Base-by-base conservation (phyloP, 2,888 invertebrate species). In the Athripsodes cinereus region DNA sequence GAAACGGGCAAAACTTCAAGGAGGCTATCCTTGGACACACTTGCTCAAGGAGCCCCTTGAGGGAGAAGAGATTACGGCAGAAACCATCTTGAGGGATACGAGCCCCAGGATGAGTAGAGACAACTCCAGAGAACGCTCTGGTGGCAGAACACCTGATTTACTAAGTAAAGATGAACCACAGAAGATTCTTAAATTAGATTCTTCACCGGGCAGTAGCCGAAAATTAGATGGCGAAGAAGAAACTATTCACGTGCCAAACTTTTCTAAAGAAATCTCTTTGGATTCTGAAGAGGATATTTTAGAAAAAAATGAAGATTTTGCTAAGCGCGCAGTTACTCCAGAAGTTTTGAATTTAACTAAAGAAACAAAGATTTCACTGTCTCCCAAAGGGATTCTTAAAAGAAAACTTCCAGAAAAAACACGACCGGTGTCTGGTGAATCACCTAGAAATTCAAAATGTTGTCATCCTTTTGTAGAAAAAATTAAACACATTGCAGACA, bases 11-110 rank as follows among this genome's bases (percentile, higher is more conserved):
- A 84, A 84, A 72, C 79, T 82, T 67, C 80, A 82, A 69, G 90
- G 90, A 63, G 85, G 84, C 49, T 90, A 90, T 69, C 90, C 90
- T 65, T 90, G 90, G 88, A 90, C 90, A 13, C 84, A 89, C 72
- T 73, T 90, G 22, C 79, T 86, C 67, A 89, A 89, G 70, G 80
- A 77, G 21, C 83, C 85, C 0, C 71, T 85, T 20, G 74, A 74
- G 22, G 72, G 74, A 66, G 76, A 75, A 55, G 74, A 75, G 68
- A 73, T 79, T 61, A 78, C 78, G 52, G 78, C 78, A 22, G 78
- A 77, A 71, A 72, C 81, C 71, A 69, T 82, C 65, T 70, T 77
- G 61, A 71, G 76, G 64, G 76, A 74, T 65, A 71, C 75, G 2
- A 76, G 74, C 20, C 78, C 79, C 16, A 73, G 76, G 71, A 53